Evolutionary conservation across 1,140 invertebrate genomes (phyloP).

Genomic region (Drosophila sturtevanti): DNA sequence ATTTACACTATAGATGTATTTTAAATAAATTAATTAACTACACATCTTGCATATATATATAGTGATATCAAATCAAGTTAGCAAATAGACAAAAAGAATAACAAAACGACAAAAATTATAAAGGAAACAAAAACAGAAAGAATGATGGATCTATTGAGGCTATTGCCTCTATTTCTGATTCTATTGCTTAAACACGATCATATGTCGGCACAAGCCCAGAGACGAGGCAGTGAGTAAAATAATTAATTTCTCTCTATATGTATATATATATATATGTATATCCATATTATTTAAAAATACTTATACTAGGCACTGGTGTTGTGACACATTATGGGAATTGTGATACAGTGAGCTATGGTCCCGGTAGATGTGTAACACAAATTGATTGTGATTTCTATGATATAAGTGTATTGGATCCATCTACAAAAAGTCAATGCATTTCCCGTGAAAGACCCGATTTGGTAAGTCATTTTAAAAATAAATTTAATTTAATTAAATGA

Average conservation of each 20-base stretch:
- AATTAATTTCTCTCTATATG: too few relatives aligned
- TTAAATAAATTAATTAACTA: too few relatives aligned
- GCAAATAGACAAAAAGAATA: not conserved
- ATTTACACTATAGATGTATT: too few relatives aligned
- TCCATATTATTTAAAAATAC: too few relatives aligned
- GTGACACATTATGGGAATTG: conserved; percentile 57
- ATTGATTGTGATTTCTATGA: conserved; percentile 47
- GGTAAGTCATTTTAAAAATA: conserved; percentile 39
- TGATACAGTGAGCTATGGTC: conserved; percentile 29
- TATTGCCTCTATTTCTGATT: not conserved
- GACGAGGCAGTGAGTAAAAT: conserved; percentile 30
- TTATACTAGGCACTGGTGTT: conserved; percentile 15
- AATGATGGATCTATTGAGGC: not conserved
- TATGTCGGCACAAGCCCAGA: conserved; percentile 18
- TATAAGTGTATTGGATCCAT: conserved; percentile 25
- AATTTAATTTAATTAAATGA: too few relatives aligned
- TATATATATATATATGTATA: too few relatives aligned
- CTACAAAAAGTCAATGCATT: conserved; percentile 41
- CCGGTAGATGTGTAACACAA: conserved; percentile 40
- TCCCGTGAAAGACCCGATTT: conserved; percentile 50
- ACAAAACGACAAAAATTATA: too few relatives aligned
- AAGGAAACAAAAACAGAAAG: not conserved
- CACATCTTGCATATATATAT: too few relatives aligned
- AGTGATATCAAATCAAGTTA: not conserved
- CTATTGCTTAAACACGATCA: not conserved